Evolutionary conservation across 1,140 invertebrate genomes (phyloP).

Genomic region (Phthorimaea operculella): DNA sequence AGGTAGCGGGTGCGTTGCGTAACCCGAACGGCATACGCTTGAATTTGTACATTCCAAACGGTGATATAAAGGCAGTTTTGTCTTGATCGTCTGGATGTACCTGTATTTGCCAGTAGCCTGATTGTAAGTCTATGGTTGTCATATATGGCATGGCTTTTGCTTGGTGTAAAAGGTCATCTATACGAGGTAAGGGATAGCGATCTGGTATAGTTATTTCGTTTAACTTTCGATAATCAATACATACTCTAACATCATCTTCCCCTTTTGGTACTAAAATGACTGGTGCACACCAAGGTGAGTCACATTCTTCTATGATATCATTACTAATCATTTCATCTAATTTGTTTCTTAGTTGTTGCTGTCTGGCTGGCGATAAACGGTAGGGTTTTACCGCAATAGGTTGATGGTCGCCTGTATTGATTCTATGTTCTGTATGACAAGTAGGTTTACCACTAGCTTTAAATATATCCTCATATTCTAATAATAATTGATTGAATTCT

Average conservation of each 20-base stretch:
- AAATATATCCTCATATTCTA: not conserved
- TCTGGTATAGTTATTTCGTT: too few species aligned
- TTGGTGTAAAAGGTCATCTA: too few species aligned
- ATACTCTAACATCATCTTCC: not conserved
- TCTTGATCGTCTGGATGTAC: conserved; percentile 22
- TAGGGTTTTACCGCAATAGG: not conserved
- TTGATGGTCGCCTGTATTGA: not conserved
- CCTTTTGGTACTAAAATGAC: not conserved
- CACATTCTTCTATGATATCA: not conserved
- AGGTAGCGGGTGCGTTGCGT: too few species aligned
- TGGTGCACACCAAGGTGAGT: conserved; percentile 1
- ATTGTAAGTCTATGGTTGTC: conserved; percentile 48
- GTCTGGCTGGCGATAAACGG: not conserved
- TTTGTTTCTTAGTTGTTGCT: not conserved
- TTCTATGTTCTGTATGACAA: not conserved
- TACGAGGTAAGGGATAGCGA: too few species aligned
- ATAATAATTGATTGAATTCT: not conserved
- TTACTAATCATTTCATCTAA: not conserved
- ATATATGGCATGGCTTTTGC: too few species aligned
- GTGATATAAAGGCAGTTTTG: too few species aligned
- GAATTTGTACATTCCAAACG: too few species aligned
- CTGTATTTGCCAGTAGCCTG: conserved; percentile 55
- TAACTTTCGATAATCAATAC: too few species aligned
- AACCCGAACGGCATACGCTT: too few species aligned
- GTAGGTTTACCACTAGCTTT: not conserved